These are phyloP conservation scores for Torymus tubicola DNA, from an alignment of 2,888 invertebrate species.

Conservation along the genomic window DNA sequence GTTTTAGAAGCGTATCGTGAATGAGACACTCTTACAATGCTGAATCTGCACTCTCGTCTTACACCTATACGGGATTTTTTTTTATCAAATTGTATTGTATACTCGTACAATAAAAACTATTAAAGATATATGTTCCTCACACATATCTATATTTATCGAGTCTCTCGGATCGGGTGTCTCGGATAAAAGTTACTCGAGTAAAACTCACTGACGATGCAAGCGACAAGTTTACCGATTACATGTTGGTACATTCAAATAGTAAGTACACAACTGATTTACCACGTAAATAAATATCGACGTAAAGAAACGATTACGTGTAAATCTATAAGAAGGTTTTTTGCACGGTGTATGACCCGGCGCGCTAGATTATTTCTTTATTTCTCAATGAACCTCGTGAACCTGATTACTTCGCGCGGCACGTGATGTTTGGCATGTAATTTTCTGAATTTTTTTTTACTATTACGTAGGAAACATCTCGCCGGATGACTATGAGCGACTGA, in stretches of 20 bases:
- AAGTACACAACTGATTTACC: conserved; percentile 19
- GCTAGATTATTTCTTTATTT: conserved; percentile 26
- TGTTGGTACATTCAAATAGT: not conserved
- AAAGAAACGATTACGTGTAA: conserved; percentile 15
- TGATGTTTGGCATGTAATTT: conserved; percentile 43
- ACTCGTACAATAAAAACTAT: no score
- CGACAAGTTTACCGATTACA: no score
- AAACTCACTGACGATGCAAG: no score
- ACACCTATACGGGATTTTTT: no score
- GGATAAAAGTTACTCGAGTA: no score
- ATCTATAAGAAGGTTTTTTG: not conserved
- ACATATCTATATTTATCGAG: no score
- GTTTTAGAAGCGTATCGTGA: no score
- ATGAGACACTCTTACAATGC: no score
- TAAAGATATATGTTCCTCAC: no score
- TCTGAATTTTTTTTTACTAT: conserved; percentile 48
- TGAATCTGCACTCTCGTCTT: no score
- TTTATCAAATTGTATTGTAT: no score
- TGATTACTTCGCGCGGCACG: not conserved
- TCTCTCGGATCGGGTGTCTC: no score
- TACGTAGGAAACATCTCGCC: not conserved
- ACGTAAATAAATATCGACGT: conserved; percentile 36
- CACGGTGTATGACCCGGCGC: not conserved
- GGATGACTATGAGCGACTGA: not conserved
- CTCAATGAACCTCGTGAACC: not conserved